A percentile compares a stretch with the other conserved stretches of the same genome.
These are phyloP conservation scores for Daktulosphaira vitifoliae DNA, from an alignment of 1,140 invertebrate genomes.

Conservation along the genomic window DNA sequence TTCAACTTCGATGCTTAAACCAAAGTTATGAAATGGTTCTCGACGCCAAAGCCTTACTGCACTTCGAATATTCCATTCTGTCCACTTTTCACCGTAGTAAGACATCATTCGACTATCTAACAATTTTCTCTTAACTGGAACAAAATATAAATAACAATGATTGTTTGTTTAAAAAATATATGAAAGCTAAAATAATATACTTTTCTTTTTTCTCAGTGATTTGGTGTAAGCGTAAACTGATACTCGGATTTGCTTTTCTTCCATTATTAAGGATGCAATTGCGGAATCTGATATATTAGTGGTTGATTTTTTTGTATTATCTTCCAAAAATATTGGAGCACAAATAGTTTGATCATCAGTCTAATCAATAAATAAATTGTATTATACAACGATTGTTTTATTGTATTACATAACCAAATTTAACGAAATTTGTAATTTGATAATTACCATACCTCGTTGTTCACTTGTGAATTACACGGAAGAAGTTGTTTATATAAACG, in stretches of 20 bases:
- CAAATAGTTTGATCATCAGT: conserved; percentile 2
- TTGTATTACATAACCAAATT: no score
- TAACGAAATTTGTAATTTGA: no score
- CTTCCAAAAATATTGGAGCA: neutral
- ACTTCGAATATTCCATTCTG: conserved; percentile 43
- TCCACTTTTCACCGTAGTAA: conserved; percentile 42
- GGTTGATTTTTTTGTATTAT: neutral
- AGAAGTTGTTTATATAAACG: conserved; percentile 5
- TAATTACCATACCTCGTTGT: conserved; percentile 13
- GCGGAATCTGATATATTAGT: neutral
- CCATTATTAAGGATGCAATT: neutral
- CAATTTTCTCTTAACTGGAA: conserved; percentile 48
- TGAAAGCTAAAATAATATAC: neutral
- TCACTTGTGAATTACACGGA: neutral
- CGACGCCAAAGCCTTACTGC: conserved; percentile 42
- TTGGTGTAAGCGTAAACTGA: conserved; percentile 4
- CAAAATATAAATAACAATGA: conserved; percentile 38
- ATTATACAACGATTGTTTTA: no score
- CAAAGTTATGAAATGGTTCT: conserved; percentile 47
- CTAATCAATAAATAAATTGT: neutral
- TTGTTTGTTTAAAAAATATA: no score
- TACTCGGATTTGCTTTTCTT: conserved; percentile 17
- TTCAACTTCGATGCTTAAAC: conserved; percentile 52
- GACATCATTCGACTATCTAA: conserved; percentile 50
- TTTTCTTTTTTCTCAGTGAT: conserved; percentile 3